Evolutionary conservation across 2,113 vertebrate species (phyloP).

Genomic region (Oenanthe oenanthe): DNA sequence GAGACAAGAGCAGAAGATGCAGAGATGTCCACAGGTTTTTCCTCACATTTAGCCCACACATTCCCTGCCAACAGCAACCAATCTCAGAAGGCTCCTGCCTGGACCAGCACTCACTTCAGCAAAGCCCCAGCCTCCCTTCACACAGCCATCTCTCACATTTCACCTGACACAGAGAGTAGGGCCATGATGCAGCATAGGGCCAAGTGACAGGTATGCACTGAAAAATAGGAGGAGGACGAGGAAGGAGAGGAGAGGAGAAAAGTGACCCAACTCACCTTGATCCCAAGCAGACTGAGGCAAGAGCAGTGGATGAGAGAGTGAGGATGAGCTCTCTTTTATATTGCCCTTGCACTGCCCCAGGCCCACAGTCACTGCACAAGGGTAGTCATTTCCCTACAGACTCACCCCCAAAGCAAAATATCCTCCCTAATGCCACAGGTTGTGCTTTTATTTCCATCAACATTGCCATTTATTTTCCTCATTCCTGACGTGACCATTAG

Average conservation of each 20-base stretch:
- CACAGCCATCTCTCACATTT: neutral
- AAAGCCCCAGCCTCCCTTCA: neutral
- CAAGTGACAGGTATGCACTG: neutral
- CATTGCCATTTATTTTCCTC: neutral
- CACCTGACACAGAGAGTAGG: neutral
- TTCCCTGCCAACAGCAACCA: neutral
- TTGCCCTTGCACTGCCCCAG: neutral
- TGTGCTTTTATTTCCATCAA: neutral
- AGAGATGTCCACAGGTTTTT: neutral
- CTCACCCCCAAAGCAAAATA: neutral
- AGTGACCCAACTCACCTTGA: neutral
- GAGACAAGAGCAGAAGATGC: neutral
- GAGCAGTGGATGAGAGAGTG: neutral
- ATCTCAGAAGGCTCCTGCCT: neutral
- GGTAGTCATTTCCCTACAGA: neutral
- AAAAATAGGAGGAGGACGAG: neutral
- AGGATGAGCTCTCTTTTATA: neutral
- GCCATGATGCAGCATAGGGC: neutral
- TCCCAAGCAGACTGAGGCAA: neutral
- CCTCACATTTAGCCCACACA: neutral
- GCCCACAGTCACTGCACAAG: neutral
- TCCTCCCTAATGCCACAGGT: neutral
- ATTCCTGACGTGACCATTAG: neutral
- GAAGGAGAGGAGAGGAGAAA: neutral
- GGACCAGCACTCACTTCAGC: neutral